Evolutionary conservation across 2,113 vertebrate genomes (phyloP).

Genomic region (Phrynocephalus versicolor): DNA sequence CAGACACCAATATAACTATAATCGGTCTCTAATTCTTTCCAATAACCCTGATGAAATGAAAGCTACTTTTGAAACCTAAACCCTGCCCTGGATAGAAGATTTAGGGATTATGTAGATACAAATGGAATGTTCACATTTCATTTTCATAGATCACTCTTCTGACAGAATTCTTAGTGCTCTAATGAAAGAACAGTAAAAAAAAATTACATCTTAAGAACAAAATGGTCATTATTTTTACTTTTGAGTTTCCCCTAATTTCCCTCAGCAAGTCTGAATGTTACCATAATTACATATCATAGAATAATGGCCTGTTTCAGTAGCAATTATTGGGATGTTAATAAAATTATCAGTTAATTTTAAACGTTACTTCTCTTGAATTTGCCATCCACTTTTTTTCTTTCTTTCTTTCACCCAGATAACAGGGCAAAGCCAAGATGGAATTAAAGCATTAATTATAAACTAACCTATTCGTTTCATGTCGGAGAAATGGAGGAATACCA

Average conservation of each 20-base stretch:
- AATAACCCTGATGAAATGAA: slow-evolving; percentile 1
- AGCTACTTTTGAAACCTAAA: neutral
- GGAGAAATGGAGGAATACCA: neutral
- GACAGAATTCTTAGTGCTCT: slow-evolving; percentile 30
- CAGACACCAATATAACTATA: neutral
- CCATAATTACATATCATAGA: slow-evolving; percentile 54
- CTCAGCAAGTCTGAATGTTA: slow-evolving; percentile 31
- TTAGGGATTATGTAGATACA: slow-evolving; percentile 9
- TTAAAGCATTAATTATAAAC: slow-evolving; percentile 36
- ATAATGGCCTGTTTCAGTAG: slow-evolving; percentile 56
- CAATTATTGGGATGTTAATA: slow-evolving; percentile 55
- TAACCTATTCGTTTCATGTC: neutral
- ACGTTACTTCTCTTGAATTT: slow-evolving; percentile 52
- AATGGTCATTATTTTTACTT: slow-evolving; percentile 42
- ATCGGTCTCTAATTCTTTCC: neutral
- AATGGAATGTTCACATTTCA: slow-evolving; percentile 12
- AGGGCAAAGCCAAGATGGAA: slow-evolving; percentile 6
- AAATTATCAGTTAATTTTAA: slow-evolving; percentile 58
- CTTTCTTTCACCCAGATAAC: slow-evolving; percentile 23
- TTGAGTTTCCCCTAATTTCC: slow-evolving; percentile 33
- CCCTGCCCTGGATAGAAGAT: neutral
- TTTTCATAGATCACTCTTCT: slow-evolving; percentile 5
- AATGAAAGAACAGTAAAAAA: slow-evolving; percentile 60
- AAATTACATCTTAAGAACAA: slow-evolving; percentile 41
- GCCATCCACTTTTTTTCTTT: slow-evolving; percentile 15